Conservation (phyloP, 2,888 invertebrate genomes). For the Eugnorisma glareosa region DNA sequence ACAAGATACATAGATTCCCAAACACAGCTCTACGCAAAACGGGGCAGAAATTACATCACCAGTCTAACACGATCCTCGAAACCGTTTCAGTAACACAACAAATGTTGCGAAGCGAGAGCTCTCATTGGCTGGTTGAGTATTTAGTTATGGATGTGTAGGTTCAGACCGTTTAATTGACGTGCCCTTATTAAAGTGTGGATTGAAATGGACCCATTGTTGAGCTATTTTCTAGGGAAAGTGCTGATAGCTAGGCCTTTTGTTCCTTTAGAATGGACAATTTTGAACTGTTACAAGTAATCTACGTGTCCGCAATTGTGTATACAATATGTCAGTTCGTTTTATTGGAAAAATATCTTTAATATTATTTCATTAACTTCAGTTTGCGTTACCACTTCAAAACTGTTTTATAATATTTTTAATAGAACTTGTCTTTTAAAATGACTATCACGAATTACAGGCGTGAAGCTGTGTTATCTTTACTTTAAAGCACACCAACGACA, state of each 20-base stretch:
- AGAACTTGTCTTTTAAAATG: background rate
- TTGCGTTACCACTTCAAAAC: background rate
- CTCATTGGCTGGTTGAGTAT: constrained; percentile 55
- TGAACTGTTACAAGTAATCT: background rate
- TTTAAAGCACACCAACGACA: too few relatives aligned
- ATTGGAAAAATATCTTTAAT: background rate
- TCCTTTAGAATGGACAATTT: constrained; percentile 24
- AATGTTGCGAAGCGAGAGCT: constrained; percentile 60
- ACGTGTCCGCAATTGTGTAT: background rate
- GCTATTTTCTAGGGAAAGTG: constrained; percentile 37
- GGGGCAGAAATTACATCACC: constrained; percentile 59
- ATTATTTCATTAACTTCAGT: background rate
- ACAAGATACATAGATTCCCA: background rate
- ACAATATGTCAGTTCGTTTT: background rate
- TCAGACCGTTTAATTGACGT: constrained; percentile 65
- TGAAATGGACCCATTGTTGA: constrained; percentile 55
- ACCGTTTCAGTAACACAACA: constrained; percentile 44
- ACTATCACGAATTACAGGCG: too few relatives aligned
- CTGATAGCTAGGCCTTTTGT: constrained; percentile 39
- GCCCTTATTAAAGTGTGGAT: constrained; percentile 63
- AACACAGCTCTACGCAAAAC: constrained; percentile 59
- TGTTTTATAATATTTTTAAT: background rate
- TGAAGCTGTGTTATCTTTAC: too few relatives aligned
- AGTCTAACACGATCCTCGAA: constrained; percentile 52
- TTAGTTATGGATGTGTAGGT: constrained; percentile 55